Conservation (phyloP, 1,140 invertebrate species). For the Carposina sasakii region DNA sequence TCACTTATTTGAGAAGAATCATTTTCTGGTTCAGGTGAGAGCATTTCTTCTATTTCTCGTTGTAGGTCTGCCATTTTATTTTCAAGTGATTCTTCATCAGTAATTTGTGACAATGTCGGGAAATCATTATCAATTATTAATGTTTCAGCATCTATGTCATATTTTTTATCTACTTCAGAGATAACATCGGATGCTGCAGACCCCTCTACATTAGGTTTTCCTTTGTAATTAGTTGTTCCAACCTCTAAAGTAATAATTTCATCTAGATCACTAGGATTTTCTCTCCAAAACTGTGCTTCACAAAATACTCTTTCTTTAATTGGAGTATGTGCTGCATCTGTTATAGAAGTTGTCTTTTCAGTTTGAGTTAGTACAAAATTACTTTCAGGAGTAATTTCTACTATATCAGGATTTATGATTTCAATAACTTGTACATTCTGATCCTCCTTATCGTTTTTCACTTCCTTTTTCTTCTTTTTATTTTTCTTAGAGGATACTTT, state of each 20-base stretch:
- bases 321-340: conserved; percentile 57
- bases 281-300: conserved; percentile 63
- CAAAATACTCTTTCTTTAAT: conserved; percentile 59
- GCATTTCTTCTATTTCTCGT: conserved; percentile 66
- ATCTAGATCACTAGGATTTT: conserved; percentile 36
- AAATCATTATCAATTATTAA: too few species aligned
- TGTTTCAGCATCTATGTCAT: too few species aligned
- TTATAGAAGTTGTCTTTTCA: conserved; percentile 41
- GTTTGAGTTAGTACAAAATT: conserved; percentile 10
- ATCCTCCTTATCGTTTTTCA: conserved; percentile 54
- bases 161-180: conserved; percentile 3
- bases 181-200: conserved; percentile 1
- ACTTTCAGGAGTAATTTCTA: conserved; percentile 5
- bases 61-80: conserved; percentile 66
- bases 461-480: conserved; percentile 55
- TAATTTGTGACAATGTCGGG: conserved; percentile 31
- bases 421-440: conserved; percentile 9
- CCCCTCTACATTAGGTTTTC: conserved; percentile 5
- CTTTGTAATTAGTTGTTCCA: conserved; percentile 37
- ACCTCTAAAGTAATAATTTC: conserved; percentile 34
- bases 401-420: conserved; percentile 17
- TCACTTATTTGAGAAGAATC: conserved; percentile 49
- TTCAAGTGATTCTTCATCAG: conserved; percentile 58
- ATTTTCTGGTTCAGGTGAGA: conserved; percentile 62
- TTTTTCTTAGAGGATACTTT: too few species aligned